These are phyloP conservation scores for Castor canadensis DNA, from an alignment of 2,113 vertebrate genomes.

Conservation along the genomic window DNA sequence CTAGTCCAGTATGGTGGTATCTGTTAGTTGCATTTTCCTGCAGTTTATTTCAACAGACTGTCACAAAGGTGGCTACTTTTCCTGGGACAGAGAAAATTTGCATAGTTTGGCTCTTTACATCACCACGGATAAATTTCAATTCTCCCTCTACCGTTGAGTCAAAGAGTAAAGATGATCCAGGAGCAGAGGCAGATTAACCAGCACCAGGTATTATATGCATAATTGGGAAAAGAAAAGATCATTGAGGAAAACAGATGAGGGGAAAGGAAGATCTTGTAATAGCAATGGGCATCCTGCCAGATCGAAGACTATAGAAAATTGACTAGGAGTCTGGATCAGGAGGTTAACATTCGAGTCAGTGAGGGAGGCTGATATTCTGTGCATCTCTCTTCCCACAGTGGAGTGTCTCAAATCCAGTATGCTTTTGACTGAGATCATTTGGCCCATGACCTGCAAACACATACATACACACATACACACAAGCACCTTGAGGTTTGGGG, in stretches of 20 bases:
- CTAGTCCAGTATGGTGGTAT: not conserved
- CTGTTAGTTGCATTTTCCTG: not conserved
- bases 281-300: not conserved
- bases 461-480: not conserved
- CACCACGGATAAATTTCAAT: constrained; percentile 78
- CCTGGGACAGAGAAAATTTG: constrained; percentile 60
- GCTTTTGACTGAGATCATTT: not conserved
- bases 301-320: not conserved
- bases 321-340: not conserved
- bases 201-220: not conserved
- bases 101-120: constrained; percentile 84
- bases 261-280: not conserved
- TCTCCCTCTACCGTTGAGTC: constrained; percentile 84
- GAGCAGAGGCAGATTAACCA: constrained; percentile 25
- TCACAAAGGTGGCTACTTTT: constrained; percentile 68
- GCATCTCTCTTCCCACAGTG: not conserved
- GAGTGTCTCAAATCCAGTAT: not conserved
- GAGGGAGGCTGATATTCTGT: not conserved
- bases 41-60: constrained; percentile 8
- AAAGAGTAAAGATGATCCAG: constrained; percentile 41
- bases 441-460: not conserved
- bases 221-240: not conserved
- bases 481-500: accelerated
- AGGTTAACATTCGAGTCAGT: not conserved
- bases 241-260: not conserved